phyloP scores from a whole-genome alignment of 1,140 invertebrate genomes.

The Pseudomyrmex flavicornis region DNA sequence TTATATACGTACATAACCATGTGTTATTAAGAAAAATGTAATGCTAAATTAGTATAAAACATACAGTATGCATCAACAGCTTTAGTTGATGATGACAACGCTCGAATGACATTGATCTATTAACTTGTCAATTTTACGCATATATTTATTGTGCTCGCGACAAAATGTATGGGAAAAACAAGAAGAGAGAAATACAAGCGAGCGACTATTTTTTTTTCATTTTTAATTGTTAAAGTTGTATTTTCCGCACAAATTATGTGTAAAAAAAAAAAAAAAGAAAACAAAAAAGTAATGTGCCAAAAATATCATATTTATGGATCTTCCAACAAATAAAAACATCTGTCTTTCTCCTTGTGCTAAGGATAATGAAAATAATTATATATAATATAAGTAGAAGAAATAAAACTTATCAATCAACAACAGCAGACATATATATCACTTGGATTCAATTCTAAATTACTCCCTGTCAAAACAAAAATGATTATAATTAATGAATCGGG shows the following conservation, averaged over 20 bases:
- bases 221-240: too few relatives aligned
- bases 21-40: constrained; percentile 2
- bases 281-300: too few relatives aligned
- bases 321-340: too few relatives aligned
- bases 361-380: background rate
- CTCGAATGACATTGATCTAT: background rate
- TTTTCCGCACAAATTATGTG: too few relatives aligned
- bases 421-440: background rate
- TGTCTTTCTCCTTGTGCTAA: too few relatives aligned
- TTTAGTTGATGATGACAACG: background rate
- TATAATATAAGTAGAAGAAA: background rate
- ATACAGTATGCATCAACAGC: background rate
- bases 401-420: constrained; percentile 20
- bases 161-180: too few relatives aligned
- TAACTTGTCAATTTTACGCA: constrained; percentile 15
- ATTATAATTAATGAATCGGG: background rate
- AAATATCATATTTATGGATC: too few relatives aligned
- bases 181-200: too few relatives aligned
- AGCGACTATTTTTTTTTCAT: too few relatives aligned
- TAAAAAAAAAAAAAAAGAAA: too few relatives aligned
- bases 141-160: too few relatives aligned
- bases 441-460: constrained; percentile 2
- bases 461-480: background rate
- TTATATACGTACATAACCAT: background rate
- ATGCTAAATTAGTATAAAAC: constrained; percentile 1